Percentiles rank a stretch among this genome's conserved stretches.
Evolutionary conservation across 2,797 vertebrate genomes (phyloP).

Genomic region (Leptatherina wallacei): DNA sequence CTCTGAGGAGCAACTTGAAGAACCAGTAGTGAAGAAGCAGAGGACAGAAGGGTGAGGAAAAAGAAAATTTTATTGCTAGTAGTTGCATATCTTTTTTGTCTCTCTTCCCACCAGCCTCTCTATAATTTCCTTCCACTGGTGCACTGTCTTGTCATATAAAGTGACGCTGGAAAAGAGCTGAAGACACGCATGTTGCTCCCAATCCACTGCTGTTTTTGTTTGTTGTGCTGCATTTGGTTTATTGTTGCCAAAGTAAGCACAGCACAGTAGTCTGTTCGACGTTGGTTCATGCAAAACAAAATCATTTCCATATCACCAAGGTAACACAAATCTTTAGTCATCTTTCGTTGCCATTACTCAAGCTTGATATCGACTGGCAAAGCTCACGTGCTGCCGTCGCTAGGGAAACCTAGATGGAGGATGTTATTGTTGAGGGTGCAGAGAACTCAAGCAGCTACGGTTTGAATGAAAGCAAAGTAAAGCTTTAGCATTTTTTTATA

Average conservation of each 20-base stretch:
- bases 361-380: not conserved
- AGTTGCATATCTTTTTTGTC: not conserved
- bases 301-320: constrained; percentile 2
- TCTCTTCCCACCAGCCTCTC: not conserved
- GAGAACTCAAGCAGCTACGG: not conserved
- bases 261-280: not conserved
- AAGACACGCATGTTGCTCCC: not conserved
- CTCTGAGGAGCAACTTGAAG: constrained; percentile 69
- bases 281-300: not conserved
- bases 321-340: not conserved
- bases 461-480: no score
- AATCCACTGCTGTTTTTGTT: not conserved
- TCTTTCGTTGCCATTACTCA: not conserved
- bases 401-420: not conserved
- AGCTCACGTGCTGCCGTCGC: not conserved
- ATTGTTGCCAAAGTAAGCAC: not conserved
- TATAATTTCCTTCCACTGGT: not conserved
- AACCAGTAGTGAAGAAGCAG: constrained; percentile 77
- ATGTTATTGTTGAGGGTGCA: not conserved
- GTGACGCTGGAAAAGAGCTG: not conserved
- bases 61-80: not conserved
- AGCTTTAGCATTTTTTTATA: no score
- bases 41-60: constrained; percentile 72
- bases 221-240: not conserved
- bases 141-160: not conserved